These are phyloP conservation scores for Pseudomyrmex gracilis DNA, from an alignment of 1,140 invertebrate genomes.

Conservation along the genomic window DNA sequence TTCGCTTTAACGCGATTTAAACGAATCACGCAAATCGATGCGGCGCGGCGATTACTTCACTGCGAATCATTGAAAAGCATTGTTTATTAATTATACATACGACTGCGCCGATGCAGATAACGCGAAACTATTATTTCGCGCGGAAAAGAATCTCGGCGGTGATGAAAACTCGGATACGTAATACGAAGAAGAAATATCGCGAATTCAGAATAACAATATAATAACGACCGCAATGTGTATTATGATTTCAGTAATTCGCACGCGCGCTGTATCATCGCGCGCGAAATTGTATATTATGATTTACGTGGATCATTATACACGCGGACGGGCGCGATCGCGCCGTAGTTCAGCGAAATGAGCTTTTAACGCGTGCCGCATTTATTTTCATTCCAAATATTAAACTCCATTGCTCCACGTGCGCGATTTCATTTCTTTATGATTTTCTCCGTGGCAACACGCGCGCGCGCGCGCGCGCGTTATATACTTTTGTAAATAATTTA, in stretches of 20 bases:
- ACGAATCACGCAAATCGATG: slow-evolving; percentile 34
- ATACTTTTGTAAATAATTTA: slow-evolving; percentile 6
- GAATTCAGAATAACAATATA: slow-evolving; percentile 20
- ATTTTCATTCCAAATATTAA: slow-evolving; percentile 38
- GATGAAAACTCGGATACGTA: slow-evolving; percentile 10
- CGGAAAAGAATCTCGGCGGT: slow-evolving; percentile 12
- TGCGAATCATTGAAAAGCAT: slow-evolving; percentile 42
- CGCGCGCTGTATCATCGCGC: background rate
- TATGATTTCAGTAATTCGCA: slow-evolving; percentile 19
- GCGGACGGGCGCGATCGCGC: background rate
- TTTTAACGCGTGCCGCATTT: slow-evolving; percentile 23
- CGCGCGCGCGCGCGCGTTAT: background rate
- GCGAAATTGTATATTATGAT: slow-evolving; percentile 8
- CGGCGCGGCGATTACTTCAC: slow-evolving; percentile 24
- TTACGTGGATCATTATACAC: slow-evolving; percentile 15
- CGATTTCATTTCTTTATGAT: background rate
- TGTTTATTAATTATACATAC: slow-evolving; percentile 48
- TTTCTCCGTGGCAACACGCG: background rate
- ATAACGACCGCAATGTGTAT: background rate
- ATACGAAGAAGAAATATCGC: background rate
- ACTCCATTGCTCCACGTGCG: background rate
- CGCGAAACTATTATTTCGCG: background rate
- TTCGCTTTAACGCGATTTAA: slow-evolving; percentile 31
- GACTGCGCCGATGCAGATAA: slow-evolving; percentile 39
- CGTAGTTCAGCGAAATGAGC: slow-evolving; percentile 26